Evolutionary conservation across 2,113 vertebrate genomes (phyloP), one percentile per base, ranked within the genome.

Genomic region (Ptyas mucosa): DNA sequence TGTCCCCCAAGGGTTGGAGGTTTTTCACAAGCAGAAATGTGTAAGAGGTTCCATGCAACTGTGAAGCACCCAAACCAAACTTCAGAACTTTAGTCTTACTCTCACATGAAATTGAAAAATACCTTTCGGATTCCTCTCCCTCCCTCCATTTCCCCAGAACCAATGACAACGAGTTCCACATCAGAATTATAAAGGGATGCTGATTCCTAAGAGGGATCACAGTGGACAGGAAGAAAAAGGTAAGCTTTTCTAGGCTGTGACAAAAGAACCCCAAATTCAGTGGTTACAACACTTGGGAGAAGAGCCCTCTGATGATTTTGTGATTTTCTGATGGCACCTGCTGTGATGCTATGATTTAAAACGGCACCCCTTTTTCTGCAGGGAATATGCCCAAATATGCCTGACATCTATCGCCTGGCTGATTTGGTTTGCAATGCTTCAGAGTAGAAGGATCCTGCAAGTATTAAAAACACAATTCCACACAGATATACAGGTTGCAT

Each of bases 391-490:
- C 91, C 0, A 29, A n/a, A 91, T 85, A n/a, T n/a, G n/a, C n/a
- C 8, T 93, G 90, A 85, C 54, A 91, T 90, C 18, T 87, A 57
- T 20, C 29, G 1, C 1, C 0, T 75, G 90, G 92, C 93, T 89
- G 89, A 94, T 89, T 2, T 0, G 95, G 96, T 94, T 46, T 54
- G 10, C 10, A 54, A 95, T 97, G 97, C 97, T 98, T 98, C 98
- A 97, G 96, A 96, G 97, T 94, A 97, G 92, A 98, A 96, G 97
- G 96, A 97, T 97, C 97, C 97, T 96, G 97, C 97, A 97, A 97
- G 75, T 81, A 39, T 49, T 55, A 87, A 98, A 98, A 95, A 97
- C 57, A 86, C 39, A 58, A 24, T 55, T 61, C 46, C 88, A 90
- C 94, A 98, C 96, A 98, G 93, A 90, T 39, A 89, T 85, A 96